Evolutionary conservation across 2,113 vertebrate species (phyloP), one percentile per base, ranked within the genome.

Genomic region (Panurus biarmicus): DNA sequence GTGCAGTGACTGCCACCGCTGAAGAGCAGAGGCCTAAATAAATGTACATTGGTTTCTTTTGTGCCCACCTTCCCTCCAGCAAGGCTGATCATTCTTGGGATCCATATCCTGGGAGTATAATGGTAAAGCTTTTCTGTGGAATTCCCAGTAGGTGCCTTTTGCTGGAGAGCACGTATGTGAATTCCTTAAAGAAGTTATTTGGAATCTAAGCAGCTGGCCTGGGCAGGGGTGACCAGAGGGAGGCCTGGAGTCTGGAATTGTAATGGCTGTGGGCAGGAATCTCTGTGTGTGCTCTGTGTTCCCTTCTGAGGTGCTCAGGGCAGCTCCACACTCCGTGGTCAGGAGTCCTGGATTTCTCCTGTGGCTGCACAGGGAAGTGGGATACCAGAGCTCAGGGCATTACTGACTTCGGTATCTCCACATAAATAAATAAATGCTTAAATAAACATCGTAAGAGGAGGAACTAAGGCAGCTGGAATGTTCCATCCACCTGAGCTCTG

Each of bases 321-420:
- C 77, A 77, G 0, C 60, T 53, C 12, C 54, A 24, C 1, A 0
- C 31, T 53, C 14, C n/a, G 1, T 28, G 44, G 9, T 25, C 66
- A 40, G 7, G 9, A 40, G 45, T n/a, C 11, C 36, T 9, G 1
- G 15, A 5, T 71, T 78, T 48, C 36, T 54, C 19, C 45, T 14
- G 12, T 51, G 57, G 4, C 44, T 29, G 6, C 18, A 3, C 53
- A 51, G 70, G 73, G 61, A 62, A 35, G 60, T 28, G 57, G 33
- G 23, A 10, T 40, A 5, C 3, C 35, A 3, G 7, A 36, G 38
- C 28, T 82, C 12, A n/a, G 18, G 29, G 48, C 4, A 7, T 69
- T 29, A 1, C 29, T 28, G 3, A 0, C 70, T 57, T 57, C 10
- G 25, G 5, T 48, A 21, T 78, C 53, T 74, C 10, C 51, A 31